Evolutionary conservation across 2,797 vertebrate genomes (phyloP).

Genomic region (Protosalanx chinensis): DNA sequence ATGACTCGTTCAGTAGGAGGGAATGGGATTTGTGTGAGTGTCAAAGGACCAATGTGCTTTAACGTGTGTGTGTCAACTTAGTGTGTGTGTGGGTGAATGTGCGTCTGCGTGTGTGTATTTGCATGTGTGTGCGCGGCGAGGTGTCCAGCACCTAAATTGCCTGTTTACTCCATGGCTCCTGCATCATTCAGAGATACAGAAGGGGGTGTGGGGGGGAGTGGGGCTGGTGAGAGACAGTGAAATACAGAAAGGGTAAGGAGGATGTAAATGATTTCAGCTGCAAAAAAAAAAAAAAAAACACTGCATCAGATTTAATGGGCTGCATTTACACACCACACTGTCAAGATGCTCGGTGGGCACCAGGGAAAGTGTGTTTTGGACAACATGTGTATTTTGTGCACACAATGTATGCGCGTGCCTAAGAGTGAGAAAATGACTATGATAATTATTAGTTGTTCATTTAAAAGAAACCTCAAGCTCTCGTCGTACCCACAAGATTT

Average conservation of each 20-base stretch:
- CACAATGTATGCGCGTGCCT: conserved; percentile 40
- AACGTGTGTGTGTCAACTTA: background rate
- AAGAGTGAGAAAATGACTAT: conserved; percentile 46
- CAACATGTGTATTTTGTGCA: background rate
- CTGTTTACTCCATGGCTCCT: conserved; percentile 60
- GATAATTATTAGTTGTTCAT: conserved; percentile 66
- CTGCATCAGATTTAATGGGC: conserved; percentile 69
- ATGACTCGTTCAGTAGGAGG: too few species aligned
- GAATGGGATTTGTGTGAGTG: conserved; percentile 11
- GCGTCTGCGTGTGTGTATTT: background rate
- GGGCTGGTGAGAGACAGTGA: conserved; percentile 44
- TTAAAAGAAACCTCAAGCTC: conserved; percentile 59
- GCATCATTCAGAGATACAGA: conserved; percentile 55
- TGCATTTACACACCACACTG: conserved; percentile 66
- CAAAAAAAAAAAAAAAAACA: conserved; percentile 49
- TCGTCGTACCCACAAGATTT: conserved; percentile 51
- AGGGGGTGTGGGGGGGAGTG: conserved; percentile 21
- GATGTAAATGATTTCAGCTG: conserved; percentile 54
- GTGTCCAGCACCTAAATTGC: conserved; percentile 63
- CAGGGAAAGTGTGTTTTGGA: conserved; percentile 22
- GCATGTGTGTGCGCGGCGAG: conserved; percentile 24
- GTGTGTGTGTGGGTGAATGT: background rate
- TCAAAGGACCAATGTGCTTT: background rate
- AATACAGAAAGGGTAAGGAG: conserved; percentile 30
- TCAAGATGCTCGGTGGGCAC: conserved; percentile 49